Evolutionary conservation across 1,140 invertebrate species (phyloP), one percentile per base, ranked within the genome.

Genomic region (Camponotus vicinus): DNA sequence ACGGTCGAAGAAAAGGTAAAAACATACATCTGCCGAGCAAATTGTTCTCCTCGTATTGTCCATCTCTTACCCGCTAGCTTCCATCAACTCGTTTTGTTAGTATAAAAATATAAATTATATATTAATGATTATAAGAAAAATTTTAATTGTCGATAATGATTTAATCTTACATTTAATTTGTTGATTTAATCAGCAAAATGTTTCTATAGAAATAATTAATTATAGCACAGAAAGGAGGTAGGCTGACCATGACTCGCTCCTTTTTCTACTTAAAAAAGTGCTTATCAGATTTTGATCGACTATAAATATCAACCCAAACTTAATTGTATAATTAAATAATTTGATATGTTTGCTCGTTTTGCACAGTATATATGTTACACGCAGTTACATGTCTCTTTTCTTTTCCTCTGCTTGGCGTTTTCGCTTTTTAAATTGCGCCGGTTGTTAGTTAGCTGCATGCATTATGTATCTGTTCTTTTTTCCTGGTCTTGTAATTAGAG

Each of bases 21-120:
- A 88, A 88, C 63, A 78, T 88, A 87, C 63, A 77, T 84, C 61
- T 87, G 55, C 18, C 11, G 1, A 88, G 86, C 86, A 88, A 88
- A 88, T 88, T 88, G 79, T 87, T 64, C 69, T 88, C 57, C 86
- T 49, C 64, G 45, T 88, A 88, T 88, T 84, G 86, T 87, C 69
- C 87, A 64, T 83, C 73, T 88, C 55, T 76, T 61, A 76, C 55
- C 15, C n/a, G 8, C 37, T 27, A 37, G 27, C 27, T 76, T 8
- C n/a, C 27, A 76, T 61, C 37, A 13, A 70, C 6, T 32, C 2
- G 13, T 8, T 21, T 76, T 18, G 55, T 15, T n/a, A 4, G 37
- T 15, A 32, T 27, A 73, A 73, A 76, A 76, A 61, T 42, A 8
- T 42, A 61, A 76, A 76, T 76, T 76, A 76, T 42, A 61, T 37